Base-by-base conservation (phyloP, 2,113 vertebrate genomes). In the Uropsilus gracilis region DNA sequence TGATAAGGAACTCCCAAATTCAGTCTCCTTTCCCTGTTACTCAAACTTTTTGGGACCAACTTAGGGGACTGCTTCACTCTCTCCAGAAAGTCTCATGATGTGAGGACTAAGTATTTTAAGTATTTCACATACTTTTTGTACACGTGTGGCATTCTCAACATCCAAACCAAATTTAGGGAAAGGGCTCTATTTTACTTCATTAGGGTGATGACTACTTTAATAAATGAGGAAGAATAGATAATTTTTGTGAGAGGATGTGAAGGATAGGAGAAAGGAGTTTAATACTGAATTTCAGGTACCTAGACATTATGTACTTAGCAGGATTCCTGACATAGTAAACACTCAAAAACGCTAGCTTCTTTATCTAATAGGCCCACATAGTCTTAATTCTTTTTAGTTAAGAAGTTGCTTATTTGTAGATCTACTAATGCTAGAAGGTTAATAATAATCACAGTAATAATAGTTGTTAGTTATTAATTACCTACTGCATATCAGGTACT, bases 351-450 rank as follows among this genome's bases (percentile, higher is more conserved):
- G 39, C 46, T 87, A 18, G 18, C 53, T 90, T 71, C 30, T 85
- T 94, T 87, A 69, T 83, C 22, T 30, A 88, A 92, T 88, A 95
- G 75, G 64, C 18, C 50, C 44, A 32, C n/a, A 39, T 78, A 82
- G 57, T 88, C 53, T 86, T 78, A n/a, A n/a, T 72, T 76, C 39
- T 90, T 86, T 69, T 68, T 57, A 80, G 42, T 85, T 88, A 90
- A 46, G 34, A 92, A 80, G 89, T 30, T 75, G 55, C 61, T 81
- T 87, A 92, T 68, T 22, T 80, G 8, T 95, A 85, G 26, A 64
- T 64, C 64, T 94, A 86, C 17, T 28, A 90, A 78, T 82, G 68
- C 55, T 68, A 11, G 85, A 86, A 17, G 68, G 20, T 82, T 66
- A 83, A 81, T 48, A 88, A 85, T 59, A 83, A 34, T 44, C 34